Conservation (phyloP, 2,797 vertebrate genomes). For the Bradypodion pumilum region DNA sequence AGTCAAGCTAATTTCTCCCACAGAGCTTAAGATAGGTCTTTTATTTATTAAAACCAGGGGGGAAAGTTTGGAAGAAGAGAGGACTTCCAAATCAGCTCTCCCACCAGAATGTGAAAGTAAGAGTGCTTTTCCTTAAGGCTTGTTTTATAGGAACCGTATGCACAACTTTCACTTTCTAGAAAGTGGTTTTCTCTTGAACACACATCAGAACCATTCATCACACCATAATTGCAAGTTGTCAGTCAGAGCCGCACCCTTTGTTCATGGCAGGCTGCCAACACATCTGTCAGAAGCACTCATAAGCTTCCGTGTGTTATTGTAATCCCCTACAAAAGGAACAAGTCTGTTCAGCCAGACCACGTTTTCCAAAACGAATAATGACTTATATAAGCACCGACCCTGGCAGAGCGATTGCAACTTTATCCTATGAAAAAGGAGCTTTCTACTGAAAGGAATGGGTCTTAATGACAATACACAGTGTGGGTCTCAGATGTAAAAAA, state of each 20-base stretch:
- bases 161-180: conserved; percentile 81
- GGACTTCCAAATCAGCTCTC: conserved; percentile 64
- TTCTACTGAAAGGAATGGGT: conserved; percentile 56
- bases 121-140: conserved; percentile 71
- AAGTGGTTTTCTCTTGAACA: conserved; percentile 83
- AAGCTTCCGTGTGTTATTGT: conserved; percentile 84
- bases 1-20: conserved; percentile 71
- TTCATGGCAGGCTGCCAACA: conserved; percentile 82
- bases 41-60: conserved; percentile 77
- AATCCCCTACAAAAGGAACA: conserved; percentile 85
- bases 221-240: conserved; percentile 82
- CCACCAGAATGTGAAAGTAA: conserved; percentile 71
- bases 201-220: conserved; percentile 82
- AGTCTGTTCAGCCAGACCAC: conserved; percentile 80
- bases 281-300: conserved; percentile 85
- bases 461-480: conserved; percentile 45
- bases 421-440: conserved; percentile 56
- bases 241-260: conserved; percentile 82
- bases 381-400: conserved; percentile 71
- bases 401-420: conserved; percentile 68
- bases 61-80: conserved; percentile 62
- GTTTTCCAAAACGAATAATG: conserved; percentile 76
- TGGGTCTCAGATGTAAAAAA: too few species aligned
- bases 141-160: conserved; percentile 79
- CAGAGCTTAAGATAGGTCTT: conserved; percentile 70